phyloP scores from a whole-genome alignment of 2,888 invertebrate species.

The Agonopterix arenella region DNA sequence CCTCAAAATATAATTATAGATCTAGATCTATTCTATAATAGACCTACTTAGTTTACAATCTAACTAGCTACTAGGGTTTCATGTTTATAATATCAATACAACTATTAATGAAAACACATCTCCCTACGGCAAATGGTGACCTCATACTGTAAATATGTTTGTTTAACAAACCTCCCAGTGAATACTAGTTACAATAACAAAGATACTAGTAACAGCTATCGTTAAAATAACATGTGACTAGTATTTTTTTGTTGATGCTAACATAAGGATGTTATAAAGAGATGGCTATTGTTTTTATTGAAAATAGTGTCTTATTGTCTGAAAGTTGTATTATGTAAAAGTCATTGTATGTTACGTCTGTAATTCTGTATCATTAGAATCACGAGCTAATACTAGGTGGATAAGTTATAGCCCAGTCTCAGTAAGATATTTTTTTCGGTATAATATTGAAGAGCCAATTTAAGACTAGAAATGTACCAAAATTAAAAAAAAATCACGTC shows the following conservation, averaged over 20 bases:
- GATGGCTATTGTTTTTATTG: slow-evolving; percentile 2
- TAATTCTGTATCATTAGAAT: too few relatives aligned
- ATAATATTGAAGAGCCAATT: too few relatives aligned
- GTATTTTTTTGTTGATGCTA: slow-evolving; percentile 6
- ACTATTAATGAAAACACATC: slow-evolving; percentile 59
- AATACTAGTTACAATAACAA: slow-evolving; percentile 19
- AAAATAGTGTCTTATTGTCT: not conserved
- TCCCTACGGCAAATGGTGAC: slow-evolving; percentile 37
- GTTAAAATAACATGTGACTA: slow-evolving; percentile 18
- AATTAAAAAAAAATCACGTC: too few relatives aligned
- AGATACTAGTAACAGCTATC: slow-evolving; percentile 16
- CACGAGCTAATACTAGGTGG: too few relatives aligned
- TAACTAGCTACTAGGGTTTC: slow-evolving; percentile 1
- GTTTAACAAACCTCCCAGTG: slow-evolving; percentile 18
- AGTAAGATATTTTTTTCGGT: too few relatives aligned
- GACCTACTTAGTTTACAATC: slow-evolving; percentile 40
- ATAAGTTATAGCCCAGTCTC: too few relatives aligned
- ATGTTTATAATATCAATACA: slow-evolving; percentile 46
- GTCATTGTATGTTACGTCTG: too few relatives aligned
- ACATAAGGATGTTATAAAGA: slow-evolving; percentile 5
- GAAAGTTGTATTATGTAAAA: too few relatives aligned
- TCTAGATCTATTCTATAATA: not conserved
- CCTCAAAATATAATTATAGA: not conserved
- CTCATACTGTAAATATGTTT: slow-evolving; percentile 58
- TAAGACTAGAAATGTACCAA: too few relatives aligned